phyloP scores from a whole-genome alignment of 2,113 vertebrate genomes.

The Tychaedon coryphoeus region DNA sequence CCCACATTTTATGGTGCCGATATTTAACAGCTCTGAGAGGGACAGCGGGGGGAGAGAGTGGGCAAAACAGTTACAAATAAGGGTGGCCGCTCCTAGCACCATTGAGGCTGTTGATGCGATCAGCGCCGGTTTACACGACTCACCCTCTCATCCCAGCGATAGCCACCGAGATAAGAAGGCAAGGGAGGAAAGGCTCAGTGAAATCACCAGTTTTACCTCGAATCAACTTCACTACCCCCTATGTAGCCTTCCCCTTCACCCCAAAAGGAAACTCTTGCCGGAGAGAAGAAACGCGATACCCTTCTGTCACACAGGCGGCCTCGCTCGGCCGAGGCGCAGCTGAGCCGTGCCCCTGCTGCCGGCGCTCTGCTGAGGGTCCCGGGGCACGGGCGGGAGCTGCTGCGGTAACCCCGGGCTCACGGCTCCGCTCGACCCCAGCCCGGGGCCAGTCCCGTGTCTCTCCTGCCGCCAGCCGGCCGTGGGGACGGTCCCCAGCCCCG shows the following conservation, averaged over 20 bases:
- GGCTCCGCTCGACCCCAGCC: not conserved
- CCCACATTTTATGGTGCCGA: constrained; percentile 64
- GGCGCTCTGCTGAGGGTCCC: not conserved
- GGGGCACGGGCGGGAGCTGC: not conserved
- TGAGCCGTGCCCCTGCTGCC: not conserved
- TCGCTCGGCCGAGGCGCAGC: not conserved
- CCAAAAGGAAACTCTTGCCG: not conserved
- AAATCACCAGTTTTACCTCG: not conserved
- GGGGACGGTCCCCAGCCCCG: not conserved
- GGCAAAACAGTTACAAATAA: not conserved
- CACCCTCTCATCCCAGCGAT: not conserved
- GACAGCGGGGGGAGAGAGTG: not conserved
- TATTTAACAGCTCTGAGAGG: constrained; percentile 58
- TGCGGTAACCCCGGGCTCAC: not conserved
- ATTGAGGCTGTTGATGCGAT: not conserved
- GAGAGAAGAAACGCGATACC: not conserved
- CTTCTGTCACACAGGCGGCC: not conserved
- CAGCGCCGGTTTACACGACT: not conserved
- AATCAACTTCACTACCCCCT: not conserved
- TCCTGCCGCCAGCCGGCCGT: not conserved
- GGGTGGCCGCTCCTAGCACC: not conserved
- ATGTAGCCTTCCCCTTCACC: not conserved
- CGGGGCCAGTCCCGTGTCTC: not conserved
- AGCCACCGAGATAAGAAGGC: not conserved
- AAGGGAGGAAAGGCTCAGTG: not conserved